These are phyloP conservation scores for Pterophyllum scalare DNA, from an alignment of 2,113 vertebrate genomes.

Conservation along the genomic window DNA sequence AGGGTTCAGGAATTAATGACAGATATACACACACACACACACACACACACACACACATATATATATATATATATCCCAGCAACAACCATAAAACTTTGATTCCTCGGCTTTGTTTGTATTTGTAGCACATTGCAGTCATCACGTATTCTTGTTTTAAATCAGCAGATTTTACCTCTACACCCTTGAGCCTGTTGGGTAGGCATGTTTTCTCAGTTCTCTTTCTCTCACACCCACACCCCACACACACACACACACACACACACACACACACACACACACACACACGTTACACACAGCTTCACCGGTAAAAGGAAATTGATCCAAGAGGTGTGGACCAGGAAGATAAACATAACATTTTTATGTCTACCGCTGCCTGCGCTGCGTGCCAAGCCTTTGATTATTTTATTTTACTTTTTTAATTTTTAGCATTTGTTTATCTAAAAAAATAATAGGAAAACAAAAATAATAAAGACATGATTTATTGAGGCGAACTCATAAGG, in stretches of 20 bases:
- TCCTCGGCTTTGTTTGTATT: not conserved
- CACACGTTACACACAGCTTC: not conserved
- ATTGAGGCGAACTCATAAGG: not conserved
- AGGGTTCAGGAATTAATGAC: not conserved
- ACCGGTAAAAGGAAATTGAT: slow-evolving; percentile 44
- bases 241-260: not conserved
- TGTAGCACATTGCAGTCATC: not conserved
- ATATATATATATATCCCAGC: no score
- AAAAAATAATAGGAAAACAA: not conserved
- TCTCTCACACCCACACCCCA: not conserved
- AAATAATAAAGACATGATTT: not conserved
- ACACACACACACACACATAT: no score
- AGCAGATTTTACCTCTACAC: not conserved
- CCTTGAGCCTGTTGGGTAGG: not conserved
- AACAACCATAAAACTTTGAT: not conserved
- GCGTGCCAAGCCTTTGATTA: slow-evolving; percentile 16
- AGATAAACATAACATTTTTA: slow-evolving; percentile 34
- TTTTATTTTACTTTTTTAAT: slow-evolving; percentile 1
- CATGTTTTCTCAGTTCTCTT: slow-evolving; percentile 4
- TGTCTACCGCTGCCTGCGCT: not conserved
- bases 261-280: not conserved
- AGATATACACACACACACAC: no score
- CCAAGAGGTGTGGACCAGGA: slow-evolving; percentile 54
- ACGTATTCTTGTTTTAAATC: not conserved
- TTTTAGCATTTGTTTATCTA: slow-evolving; percentile 11